These are phyloP conservation scores for Stenolophus ochropezus DNA, from an alignment of 2,888 invertebrate genomes.

Conservation along the genomic window DNA sequence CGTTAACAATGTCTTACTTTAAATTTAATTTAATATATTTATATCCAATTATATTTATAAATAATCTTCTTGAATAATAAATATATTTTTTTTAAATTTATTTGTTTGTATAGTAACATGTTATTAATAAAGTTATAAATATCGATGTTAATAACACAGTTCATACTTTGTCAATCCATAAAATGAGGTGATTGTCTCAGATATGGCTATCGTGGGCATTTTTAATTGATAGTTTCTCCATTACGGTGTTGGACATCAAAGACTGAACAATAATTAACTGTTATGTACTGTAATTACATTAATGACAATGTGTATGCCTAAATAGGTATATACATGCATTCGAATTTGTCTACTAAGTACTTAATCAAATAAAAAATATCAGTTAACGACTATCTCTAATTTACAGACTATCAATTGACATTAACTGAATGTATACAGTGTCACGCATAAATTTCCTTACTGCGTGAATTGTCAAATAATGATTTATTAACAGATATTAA, in stretches of 20 bases:
- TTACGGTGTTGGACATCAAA: neutral
- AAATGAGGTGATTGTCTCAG: too few relatives aligned
- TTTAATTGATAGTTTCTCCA: neutral
- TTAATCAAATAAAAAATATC: slow-evolving; percentile 19
- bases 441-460: slow-evolving; percentile 26
- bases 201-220: neutral
- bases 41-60: too few relatives aligned
- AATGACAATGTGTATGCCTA: slow-evolving; percentile 30
- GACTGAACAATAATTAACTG: slow-evolving; percentile 30
- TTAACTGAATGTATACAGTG: slow-evolving; percentile 11
- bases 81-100: too few relatives aligned
- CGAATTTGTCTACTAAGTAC: slow-evolving; percentile 42
- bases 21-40: too few relatives aligned
- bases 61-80: too few relatives aligned
- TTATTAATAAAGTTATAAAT: too few relatives aligned
- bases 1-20: too few relatives aligned
- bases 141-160: too few relatives aligned
- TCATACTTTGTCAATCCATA: too few relatives aligned
- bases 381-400: slow-evolving; percentile 33
- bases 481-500: slow-evolving; percentile 23
- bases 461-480: slow-evolving; percentile 9
- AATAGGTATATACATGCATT: slow-evolving; percentile 18
- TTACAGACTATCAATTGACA: slow-evolving; percentile 36
- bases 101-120: too few relatives aligned
- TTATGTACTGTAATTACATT: slow-evolving; percentile 4